Conservation (phyloP, 2,888 invertebrate species). For the Mythimna ferrago region DNA sequence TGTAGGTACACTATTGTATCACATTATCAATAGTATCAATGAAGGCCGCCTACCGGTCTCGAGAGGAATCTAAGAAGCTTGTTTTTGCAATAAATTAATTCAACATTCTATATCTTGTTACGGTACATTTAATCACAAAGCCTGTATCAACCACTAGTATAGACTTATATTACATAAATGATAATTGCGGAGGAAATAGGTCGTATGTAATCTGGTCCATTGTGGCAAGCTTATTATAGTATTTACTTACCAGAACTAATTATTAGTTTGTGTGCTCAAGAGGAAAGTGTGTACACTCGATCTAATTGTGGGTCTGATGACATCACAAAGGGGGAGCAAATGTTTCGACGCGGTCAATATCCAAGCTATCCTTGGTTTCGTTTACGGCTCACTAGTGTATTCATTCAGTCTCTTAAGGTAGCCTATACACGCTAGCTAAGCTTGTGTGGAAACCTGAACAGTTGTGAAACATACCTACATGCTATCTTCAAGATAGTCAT, state of each 20-base stretch:
- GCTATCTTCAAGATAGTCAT: too few species aligned
- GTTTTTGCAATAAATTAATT: conserved; percentile 36
- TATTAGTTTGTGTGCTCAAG: conserved; percentile 36
- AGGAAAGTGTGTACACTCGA: conserved; percentile 24
- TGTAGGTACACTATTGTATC: conserved; percentile 28
- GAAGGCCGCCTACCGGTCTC: conserved; percentile 43
- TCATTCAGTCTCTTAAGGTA: conserved; percentile 31
- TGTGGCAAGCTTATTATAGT: conserved; percentile 13
- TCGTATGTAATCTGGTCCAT: neutral
- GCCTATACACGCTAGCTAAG: too few species aligned
- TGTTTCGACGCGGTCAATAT: conserved; percentile 25
- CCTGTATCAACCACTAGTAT: neutral
- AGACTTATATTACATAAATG: conserved; percentile 12
- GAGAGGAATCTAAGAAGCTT: conserved; percentile 20
- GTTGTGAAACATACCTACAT: too few species aligned
- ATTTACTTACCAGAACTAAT: conserved; percentile 20
- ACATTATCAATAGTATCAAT: conserved; percentile 40
- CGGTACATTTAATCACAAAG: conserved; percentile 20
- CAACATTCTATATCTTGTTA: conserved; percentile 24
- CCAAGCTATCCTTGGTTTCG: conserved; percentile 34
- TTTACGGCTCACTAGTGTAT: conserved; percentile 35
- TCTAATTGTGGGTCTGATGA: conserved; percentile 30
- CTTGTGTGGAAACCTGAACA: too few species aligned
- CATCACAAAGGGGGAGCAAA: conserved; percentile 32
- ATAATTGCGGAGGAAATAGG: conserved; percentile 25